Evolutionary conservation across 2,888 invertebrate genomes (phyloP), one percentile per base, ranked within the genome.

Genomic region (Phlogophora meticulosa): DNA sequence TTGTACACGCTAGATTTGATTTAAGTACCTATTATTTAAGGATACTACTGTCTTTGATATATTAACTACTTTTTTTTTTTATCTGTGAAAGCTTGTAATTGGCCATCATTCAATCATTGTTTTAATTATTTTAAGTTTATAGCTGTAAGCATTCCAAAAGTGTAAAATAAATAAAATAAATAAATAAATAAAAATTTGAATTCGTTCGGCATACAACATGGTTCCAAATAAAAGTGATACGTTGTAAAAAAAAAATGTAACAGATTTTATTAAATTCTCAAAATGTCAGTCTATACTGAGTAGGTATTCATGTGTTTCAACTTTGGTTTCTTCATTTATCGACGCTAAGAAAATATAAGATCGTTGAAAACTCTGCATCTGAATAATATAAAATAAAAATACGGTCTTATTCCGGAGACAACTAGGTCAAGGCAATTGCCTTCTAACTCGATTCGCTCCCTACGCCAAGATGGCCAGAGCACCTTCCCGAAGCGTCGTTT

Each of bases 341-440:
- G 5, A 28, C 5, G 4, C 5, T 28, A 28, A 2, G 28, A 28
- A 28, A 28, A 4, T 28, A 15, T 32, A 32, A 20, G 2, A 22
- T 20, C n/a, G 4, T 3, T n/a, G 1, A 13, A 34, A 72, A 45
- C 2, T 22, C 1, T 71, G 7, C 20, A 45, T 20, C 1, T 45
- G 4, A 4, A 32, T 13, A 9, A 5, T 11, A 7, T 43, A 34
- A 49, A 43, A 70, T 42, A 13, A 7, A 34, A 32, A 34, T 13
- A 13, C 0, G 5, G 10, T 49, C 10, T 43, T 1, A 1, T 4
- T 45, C 28, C 4, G 11, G 11, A 2, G n/a, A 20, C 17, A 48
- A 48, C 28, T 20, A 42, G 57, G 42, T 76, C 76, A 58, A 38
- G 38, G 42, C 32, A 46, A 74, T 40, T 55, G 17, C 36, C n/a